Evolutionary conservation across 2,797 vertebrate genomes (phyloP), one percentile per base, ranked within the genome.

Genomic region (Vipera ursinii): DNA sequence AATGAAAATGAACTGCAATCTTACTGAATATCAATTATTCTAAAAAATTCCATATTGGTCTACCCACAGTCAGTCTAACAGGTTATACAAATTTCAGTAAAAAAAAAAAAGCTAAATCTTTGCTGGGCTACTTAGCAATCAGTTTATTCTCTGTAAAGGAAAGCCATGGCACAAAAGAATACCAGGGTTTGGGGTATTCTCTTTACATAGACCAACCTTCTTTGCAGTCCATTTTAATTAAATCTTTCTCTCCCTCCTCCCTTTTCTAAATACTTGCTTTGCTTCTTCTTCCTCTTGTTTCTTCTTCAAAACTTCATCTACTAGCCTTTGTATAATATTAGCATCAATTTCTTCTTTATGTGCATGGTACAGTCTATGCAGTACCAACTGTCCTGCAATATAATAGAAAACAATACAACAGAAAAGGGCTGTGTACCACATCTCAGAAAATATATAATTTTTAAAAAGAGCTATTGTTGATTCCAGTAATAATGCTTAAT

Each of bases 301-400:
- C 78, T 95, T 97, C 92, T 95, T 93, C 95, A 94, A 95, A 86
- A 92, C 92, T 94, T 98, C 97, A 1, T 96, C 95, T 93, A 95
- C 91, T 93, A 98, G 92, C 91, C 97, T 97, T 95, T 95, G 93
- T 48, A 97, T 96, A 90, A 98, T 95, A 24, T 97, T 96, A 38
- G 94, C 86, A 93, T 98, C 96, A 94, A 99, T 94, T n/a, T 97
- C 97, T 93, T 97, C 93, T 95, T 97, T 98, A 96, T 98, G 98
- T 95, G 94, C 88, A 95, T 98, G 96, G 93, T 99, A 99, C n/a
- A 98, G 44, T 97, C 98, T 98, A 91, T 6, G 97, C 60, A 99
- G 92, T 94, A 98, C 94, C 95, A 87, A 96, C 90, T 90, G 97
- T 96, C 97, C 98, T 98, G 96, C 92, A 97, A 96, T 91, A 94